Evolutionary conservation across 64 coral and sea anemone species (phyloP), one percentile per base, ranked within the genome.

Genomic region (Porites australiensis): DNA sequence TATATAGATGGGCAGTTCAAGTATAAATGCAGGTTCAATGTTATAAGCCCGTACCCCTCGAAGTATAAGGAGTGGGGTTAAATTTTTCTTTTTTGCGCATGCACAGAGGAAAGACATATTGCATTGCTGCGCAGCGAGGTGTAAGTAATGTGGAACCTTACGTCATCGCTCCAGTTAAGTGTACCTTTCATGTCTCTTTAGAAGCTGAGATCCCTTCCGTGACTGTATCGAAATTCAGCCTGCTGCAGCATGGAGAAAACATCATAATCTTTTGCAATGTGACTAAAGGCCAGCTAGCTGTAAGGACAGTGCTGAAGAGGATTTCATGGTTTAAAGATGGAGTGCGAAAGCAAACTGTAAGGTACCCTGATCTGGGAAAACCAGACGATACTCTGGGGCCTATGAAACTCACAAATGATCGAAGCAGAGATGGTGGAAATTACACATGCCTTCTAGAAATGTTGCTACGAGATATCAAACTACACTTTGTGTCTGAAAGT

Each of bases 291-390:
- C 9, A 52, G 18, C 6, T 15, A 12, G 4, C 3, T 15, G 53
- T 15, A 67, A 21, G 23, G 3, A 16, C 47, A 2, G 16, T 6
- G 14, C 13, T 81, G 4, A 44, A 63, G 13, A 81, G 57, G 10
- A 81, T 81, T 59, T 81, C 27, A 16, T 81, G 77, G 77, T 81
- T 61, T 60, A 81, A 81, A 61, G 54, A 81, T 81, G 57, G 20
- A 13, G 10, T 62, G 3, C 23, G 22, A 9, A 37, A 58, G 5
- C 10, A 81, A 44, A 81, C 20, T 81, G 23, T 81, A 22, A 3
- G 13, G 44, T 43, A 37, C 15, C 54, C 23, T 37, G 54, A 60
- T 6, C 22, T 50, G 10, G 9, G 61, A 4, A 37, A 22, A 37
- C 18, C 49, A 6, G n/a, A 77, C 9, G 77, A 61, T 27, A 61